Conservation (phyloP, 2,888 invertebrate species). For the Cephalotes varians region DNA sequence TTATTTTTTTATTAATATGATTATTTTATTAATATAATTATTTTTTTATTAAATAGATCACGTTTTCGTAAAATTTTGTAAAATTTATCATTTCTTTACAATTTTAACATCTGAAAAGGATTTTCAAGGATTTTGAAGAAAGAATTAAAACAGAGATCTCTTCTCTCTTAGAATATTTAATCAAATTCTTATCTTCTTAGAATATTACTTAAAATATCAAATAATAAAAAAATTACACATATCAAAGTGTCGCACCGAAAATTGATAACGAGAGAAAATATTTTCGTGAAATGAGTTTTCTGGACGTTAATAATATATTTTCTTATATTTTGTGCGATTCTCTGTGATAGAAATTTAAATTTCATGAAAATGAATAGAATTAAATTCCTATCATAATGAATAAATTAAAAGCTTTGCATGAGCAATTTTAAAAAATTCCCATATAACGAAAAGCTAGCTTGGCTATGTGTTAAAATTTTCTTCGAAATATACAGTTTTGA, state of each 20-base stretch:
- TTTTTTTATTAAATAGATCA: no score
- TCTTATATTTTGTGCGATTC: not conserved
- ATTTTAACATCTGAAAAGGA: not conserved
- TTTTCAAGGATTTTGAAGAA: not conserved
- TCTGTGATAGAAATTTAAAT: not conserved
- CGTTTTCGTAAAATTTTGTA: no score
- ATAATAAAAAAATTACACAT: not conserved
- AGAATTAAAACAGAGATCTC: no score
- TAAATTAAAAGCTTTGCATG: conserved; percentile 21
- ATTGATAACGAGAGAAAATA: not conserved
- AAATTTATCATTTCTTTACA: not conserved
- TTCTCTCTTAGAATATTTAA: not conserved
- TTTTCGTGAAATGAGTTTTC: not conserved
- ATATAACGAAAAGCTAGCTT: not conserved
- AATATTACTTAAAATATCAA: not conserved
- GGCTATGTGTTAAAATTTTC: not conserved
- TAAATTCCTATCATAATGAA: conserved; percentile 10
- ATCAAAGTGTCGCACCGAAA: not conserved
- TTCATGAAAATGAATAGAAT: not conserved
- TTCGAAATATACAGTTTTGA: not conserved
- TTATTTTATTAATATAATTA: not conserved
- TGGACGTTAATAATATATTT: not conserved
- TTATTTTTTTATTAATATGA: not conserved
- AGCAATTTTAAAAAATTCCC: not conserved
- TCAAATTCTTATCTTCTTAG: not conserved